Evolutionary conservation across 2,797 vertebrate genomes (phyloP).

Genomic region (Xiphorhynchus erythropygius): DNA sequence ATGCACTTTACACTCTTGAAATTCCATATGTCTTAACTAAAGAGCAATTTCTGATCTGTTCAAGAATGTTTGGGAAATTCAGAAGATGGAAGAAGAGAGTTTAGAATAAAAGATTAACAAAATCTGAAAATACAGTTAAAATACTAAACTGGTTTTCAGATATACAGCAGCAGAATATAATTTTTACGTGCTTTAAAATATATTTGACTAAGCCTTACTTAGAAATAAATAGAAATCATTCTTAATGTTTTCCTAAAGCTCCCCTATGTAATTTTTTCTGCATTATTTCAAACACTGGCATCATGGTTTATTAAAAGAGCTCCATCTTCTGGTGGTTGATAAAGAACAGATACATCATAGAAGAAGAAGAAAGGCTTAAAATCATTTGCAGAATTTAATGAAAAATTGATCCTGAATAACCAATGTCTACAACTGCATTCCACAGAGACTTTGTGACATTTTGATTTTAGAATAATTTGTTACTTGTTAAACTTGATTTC

Average conservation of each 20-base stretch:
- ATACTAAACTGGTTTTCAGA: background rate
- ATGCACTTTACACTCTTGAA: background rate
- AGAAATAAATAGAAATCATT: background rate
- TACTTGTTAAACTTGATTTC: conserved; percentile 64
- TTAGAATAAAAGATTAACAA: background rate
- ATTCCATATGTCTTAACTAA: background rate
- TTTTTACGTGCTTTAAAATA: background rate
- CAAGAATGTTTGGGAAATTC: background rate
- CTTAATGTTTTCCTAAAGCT: background rate
- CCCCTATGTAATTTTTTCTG: background rate
- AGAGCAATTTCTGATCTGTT: background rate
- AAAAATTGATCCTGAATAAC: conserved; percentile 71
- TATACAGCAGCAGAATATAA: background rate
- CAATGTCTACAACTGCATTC: conserved; percentile 49
- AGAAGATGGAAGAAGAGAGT: background rate
- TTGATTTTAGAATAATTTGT: conserved; percentile 61
- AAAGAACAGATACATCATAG: background rate
- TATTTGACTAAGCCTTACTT: background rate
- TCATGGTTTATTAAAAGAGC: conserved; percentile 71
- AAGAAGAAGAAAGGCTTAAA: conserved; percentile 30
- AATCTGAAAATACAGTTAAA: background rate
- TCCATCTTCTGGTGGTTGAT: conserved; percentile 76
- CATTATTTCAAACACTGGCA: background rate
- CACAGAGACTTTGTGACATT: conserved; percentile 37
- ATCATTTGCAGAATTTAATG: conserved; percentile 71